A percentile compares a stretch with the other conserved stretches of the same genome.
These are phyloP conservation scores for Anguilla marmorata DNA, from an alignment of 2,797 vertebrate genomes.

Conservation along the genomic window DNA sequence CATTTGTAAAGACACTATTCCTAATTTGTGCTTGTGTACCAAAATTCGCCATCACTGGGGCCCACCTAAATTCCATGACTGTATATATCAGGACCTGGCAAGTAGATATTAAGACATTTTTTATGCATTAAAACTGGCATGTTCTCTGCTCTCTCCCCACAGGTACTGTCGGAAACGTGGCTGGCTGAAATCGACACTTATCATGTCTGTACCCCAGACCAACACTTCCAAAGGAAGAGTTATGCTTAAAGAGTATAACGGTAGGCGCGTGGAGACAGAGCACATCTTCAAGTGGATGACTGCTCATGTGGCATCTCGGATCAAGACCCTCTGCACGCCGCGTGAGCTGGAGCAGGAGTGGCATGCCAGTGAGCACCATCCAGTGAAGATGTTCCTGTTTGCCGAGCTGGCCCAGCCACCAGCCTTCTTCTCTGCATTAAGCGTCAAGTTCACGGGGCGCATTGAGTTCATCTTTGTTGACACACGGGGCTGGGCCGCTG, in stretches of 20 bases:
- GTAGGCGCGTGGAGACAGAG: slow-evolving; percentile 81
- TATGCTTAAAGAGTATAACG: slow-evolving; percentile 92
- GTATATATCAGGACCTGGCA: background rate
- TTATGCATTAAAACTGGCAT: background rate
- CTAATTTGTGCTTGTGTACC: background rate
- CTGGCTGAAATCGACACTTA: slow-evolving; percentile 92
- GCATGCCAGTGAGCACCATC: slow-evolving; percentile 80
- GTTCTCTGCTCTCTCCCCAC: slow-evolving; percentile 18
- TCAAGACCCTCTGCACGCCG: slow-evolving; percentile 85
- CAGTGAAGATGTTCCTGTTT: slow-evolving; percentile 93
- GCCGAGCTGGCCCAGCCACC: slow-evolving; percentile 89
- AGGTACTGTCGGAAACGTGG: slow-evolving; percentile 88
- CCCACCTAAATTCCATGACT: background rate
- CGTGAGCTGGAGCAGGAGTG: slow-evolving; percentile 86
- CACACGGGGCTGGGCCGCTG: slow-evolving; percentile 85
- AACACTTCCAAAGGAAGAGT: slow-evolving; percentile 96
- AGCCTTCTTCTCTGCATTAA: slow-evolving; percentile 92
- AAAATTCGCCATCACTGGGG: background rate
- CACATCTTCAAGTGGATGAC: slow-evolving; percentile 98
- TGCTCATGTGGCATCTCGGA: slow-evolving; percentile 88
- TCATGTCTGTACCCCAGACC: slow-evolving; percentile 97
- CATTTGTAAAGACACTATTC: too few species aligned
- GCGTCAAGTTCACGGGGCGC: slow-evolving; percentile 96
- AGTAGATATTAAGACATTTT: background rate
- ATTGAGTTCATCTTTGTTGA: slow-evolving; percentile 98